phyloP scores from a whole-genome alignment of 2,797 vertebrate genomes.

The Ptychadena robeensis region DNA sequence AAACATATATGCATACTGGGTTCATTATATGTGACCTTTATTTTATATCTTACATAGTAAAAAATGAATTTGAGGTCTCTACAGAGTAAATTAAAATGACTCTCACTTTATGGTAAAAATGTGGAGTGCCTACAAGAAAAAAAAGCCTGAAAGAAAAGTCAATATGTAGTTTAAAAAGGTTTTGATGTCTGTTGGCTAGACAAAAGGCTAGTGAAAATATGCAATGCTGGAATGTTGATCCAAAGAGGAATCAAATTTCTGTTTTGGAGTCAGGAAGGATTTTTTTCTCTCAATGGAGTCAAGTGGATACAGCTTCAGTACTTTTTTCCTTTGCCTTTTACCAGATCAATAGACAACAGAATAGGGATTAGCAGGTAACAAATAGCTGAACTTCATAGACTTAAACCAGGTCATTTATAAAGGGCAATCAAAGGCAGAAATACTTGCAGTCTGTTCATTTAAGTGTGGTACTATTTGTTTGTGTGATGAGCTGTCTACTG shows the following conservation, averaged over 20 bases:
- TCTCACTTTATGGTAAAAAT: neutral
- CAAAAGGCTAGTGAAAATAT: neutral
- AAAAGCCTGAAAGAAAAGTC: neutral
- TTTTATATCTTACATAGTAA: neutral
- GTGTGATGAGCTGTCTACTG: neutral
- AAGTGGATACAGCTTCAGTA: conserved; percentile 3
- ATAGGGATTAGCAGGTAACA: neutral
- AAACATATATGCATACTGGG: no score
- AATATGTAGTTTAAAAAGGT: neutral
- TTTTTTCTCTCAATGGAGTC: neutral
- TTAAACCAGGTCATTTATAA: conserved; percentile 6
- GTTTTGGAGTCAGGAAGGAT: conserved; percentile 1
- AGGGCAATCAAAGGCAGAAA: neutral
- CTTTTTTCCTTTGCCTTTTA: neutral
- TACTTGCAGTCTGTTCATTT: conserved; percentile 1
- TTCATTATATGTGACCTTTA: neutral
- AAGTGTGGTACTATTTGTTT: neutral
- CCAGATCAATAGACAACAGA: neutral
- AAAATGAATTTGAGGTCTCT: neutral
- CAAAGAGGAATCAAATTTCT: conserved; percentile 9
- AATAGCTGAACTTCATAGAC: conserved; percentile 5
- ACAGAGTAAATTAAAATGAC: neutral
- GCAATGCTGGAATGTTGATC: conserved; percentile 4
- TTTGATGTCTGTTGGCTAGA: conserved; percentile 6
- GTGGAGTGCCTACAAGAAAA: neutral